Evolutionary conservation across 1,140 invertebrate species (phyloP).

Genomic region (Calycopis cecrops): DNA sequence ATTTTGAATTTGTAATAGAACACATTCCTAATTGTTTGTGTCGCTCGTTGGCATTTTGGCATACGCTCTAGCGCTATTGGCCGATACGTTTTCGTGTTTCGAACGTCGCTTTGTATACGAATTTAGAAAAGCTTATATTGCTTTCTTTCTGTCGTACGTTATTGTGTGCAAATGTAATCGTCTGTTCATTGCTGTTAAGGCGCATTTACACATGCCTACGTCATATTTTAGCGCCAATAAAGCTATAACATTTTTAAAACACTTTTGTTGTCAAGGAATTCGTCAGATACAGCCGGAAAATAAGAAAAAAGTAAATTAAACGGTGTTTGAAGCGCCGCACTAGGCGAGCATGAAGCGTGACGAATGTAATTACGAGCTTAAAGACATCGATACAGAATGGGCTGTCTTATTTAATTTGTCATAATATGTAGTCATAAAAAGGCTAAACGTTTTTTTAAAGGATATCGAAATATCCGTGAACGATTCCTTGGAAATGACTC

Average conservation of each 20-base stretch:
- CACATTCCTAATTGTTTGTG: constrained; percentile 69
- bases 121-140: constrained; percentile 63
- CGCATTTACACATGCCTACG: constrained; percentile 17
- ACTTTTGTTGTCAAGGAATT: constrained; percentile 12
- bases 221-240: constrained; percentile 11
- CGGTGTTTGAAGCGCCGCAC: constrained; percentile 5
- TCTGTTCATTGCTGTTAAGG: constrained; percentile 33
- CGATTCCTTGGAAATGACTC: neutral
- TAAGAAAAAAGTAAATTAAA: constrained; percentile 7
- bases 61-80: constrained; percentile 66
- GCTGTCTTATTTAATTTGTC: constrained; percentile 13
- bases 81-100: constrained; percentile 55
- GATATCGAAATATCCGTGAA: neutral
- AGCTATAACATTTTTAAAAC: constrained; percentile 5
- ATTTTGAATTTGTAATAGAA: constrained; percentile 57
- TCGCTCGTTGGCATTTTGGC: constrained; percentile 63
- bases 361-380: constrained; percentile 17
- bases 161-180: constrained; percentile 63
- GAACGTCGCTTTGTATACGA: constrained; percentile 61
- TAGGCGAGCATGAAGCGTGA: constrained; percentile 14
- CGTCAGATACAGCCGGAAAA: neutral
- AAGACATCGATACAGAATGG: constrained; percentile 15
- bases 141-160: constrained; percentile 51
- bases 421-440: neutral
- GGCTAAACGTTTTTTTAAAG: neutral